Percentiles rank a stretch among this genome's conserved stretches.
Conservation (phyloP, 2,888 invertebrate genomes). For the Eucera pruinosa region DNA sequence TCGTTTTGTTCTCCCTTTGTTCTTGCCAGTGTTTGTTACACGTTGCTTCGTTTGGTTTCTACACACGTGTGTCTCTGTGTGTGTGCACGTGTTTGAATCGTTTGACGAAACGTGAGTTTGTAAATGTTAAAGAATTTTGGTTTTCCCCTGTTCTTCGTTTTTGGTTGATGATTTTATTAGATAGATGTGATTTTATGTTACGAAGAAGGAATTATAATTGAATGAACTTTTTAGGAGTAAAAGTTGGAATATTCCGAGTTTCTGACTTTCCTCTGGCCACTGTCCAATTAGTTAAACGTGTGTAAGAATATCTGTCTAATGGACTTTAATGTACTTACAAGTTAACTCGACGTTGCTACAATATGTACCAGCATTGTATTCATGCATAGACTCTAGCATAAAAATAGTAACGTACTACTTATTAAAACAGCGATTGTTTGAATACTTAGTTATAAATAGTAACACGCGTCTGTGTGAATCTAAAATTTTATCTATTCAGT, state of each 20-base stretch:
- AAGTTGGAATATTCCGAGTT: constrained; percentile 14
- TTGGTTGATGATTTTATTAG: background rate
- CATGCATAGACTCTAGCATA: background rate
- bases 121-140: too few relatives aligned
- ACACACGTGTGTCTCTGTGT: too few relatives aligned
- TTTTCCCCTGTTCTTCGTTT: background rate
- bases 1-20: background rate
- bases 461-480: background rate
- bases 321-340: background rate
- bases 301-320: constrained; percentile 14
- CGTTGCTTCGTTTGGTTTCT: background rate
- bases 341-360: background rate
- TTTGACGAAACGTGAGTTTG: too few relatives aligned
- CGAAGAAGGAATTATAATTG: constrained; percentile 1
- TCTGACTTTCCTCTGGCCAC: constrained; percentile 24
- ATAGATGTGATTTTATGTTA: background rate
- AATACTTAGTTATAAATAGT: background rate
- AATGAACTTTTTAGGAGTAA: constrained; percentile 28
- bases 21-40: constrained; percentile 11
- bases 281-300: constrained; percentile 16
- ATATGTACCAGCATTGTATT: background rate
- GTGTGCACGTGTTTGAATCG: too few relatives aligned
- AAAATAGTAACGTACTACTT: background rate
- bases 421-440: background rate
- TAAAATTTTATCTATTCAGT: background rate